Evolutionary conservation across 2,113 vertebrate genomes (phyloP), one percentile per base, ranked within the genome.

Genomic region (Seriola rivoliana): DNA sequence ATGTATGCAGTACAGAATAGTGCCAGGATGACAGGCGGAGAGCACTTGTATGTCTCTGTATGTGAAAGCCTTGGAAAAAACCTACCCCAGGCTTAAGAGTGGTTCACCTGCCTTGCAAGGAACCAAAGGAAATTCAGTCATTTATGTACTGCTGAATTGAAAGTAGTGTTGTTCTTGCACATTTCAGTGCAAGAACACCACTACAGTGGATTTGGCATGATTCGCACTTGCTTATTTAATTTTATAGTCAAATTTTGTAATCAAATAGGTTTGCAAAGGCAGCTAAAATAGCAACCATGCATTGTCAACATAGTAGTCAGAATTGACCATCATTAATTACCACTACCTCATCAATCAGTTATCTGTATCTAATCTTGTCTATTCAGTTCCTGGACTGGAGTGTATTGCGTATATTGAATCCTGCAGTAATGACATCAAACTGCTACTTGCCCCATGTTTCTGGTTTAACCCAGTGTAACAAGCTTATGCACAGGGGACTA

Each of bases 1-100:
- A 65, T 82, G 55, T 84, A 40, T 67, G 70, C 19, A 9, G 38
- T 75, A 19, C 25, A 63, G 62, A 34, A 62, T 63, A 55, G 17
- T 6, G 4, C 34, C 44, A 38, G 34, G 58, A 50, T 57, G 52
- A 67, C 38, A 77, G 71, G 54, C 62, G 44, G 42, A 11, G 44
- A 29, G 48, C 42, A 71, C 11, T 75, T 60, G 19, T 32, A 23
- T 16, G 8, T 65, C 16, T 64, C 29, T 65, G 11, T 42, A 48
- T 77, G 36, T 29, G 17, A 62, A 67, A 58, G 21, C 29, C 36
- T 36, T 57, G 19, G 52, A 23, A 71, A 42, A 69, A 70, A 69
- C 17, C 12, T n/a, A 25, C 38, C 57, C 23, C 3, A 52, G 32
- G 58, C 52, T 67, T 25, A 13, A 46, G 32, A 69, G 34, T 38